Conservation (phyloP, 1,140 invertebrate genomes). For the Diplogasteroides magnus region DNA sequence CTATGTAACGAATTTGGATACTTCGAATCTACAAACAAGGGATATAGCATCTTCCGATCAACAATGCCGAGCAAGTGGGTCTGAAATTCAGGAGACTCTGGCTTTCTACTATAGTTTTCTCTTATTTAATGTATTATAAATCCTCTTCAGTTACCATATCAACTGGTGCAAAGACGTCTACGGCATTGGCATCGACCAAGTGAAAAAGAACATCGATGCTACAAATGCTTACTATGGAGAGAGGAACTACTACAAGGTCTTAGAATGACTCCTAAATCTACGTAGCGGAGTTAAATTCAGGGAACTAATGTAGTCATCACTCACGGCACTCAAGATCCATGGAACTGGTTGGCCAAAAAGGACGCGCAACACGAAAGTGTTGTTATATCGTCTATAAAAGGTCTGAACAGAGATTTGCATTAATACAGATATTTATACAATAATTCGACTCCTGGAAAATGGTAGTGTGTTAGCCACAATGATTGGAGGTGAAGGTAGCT, state of each 20-base stretch:
- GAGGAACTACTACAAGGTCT: slow-evolving; percentile 58
- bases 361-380: slow-evolving; percentile 7
- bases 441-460: too few species aligned
- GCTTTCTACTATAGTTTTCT: too few species aligned
- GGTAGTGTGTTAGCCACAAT: too few species aligned
- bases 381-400: neutral
- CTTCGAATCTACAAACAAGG: slow-evolving; percentile 75
- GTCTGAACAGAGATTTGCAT: too few species aligned
- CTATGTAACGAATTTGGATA: slow-evolving; percentile 92
- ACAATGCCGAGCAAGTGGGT: slow-evolving; percentile 66
- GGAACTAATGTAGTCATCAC: slow-evolving; percentile 73
- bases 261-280: too few species aligned
- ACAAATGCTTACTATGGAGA: slow-evolving; percentile 78
- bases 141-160: neutral
- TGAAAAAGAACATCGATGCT: slow-evolving; percentile 50
- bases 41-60: slow-evolving; percentile 71
- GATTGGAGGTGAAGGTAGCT: too few species aligned
- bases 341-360: slow-evolving; percentile 53
- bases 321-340: slow-evolving; percentile 85
- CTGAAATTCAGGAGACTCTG: too few species aligned
- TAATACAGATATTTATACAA: too few species aligned
- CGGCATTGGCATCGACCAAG: neutral
- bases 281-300: too few species aligned
- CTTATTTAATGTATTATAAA: neutral
- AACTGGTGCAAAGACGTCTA: neutral